Conservation (phyloP, 1,140 invertebrate genomes). For the Chrysoperla carnea region DNA sequence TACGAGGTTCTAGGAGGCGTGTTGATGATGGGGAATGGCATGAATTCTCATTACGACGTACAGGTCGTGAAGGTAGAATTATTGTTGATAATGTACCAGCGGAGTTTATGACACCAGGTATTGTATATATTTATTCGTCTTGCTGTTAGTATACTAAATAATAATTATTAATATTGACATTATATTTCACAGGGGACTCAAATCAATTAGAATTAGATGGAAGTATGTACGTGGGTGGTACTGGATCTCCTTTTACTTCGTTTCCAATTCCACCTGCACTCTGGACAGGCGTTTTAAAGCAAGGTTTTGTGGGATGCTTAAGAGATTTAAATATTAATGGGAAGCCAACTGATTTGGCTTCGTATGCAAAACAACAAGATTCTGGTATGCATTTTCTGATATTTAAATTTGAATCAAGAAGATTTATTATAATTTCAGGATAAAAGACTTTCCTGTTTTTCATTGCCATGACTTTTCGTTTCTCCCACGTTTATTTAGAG, state of each 20-base stretch:
- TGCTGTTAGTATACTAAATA: not conserved
- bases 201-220: constrained; percentile 79
- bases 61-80: constrained; percentile 67
- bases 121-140: constrained; percentile 8
- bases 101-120: constrained; percentile 80
- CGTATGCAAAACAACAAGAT: constrained; percentile 77
- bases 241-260: constrained; percentile 55
- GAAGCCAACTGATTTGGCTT: constrained; percentile 78
- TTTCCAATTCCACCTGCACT: constrained; percentile 65
- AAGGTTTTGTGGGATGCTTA: constrained; percentile 91
- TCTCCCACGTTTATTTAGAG: too few relatives aligned
- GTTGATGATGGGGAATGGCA: constrained; percentile 90
- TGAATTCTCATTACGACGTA: constrained; percentile 61
- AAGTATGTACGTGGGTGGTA: constrained; percentile 74
- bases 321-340: constrained; percentile 85
- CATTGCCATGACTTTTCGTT: too few relatives aligned
- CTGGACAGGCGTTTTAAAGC: constrained; percentile 76
- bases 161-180: not conserved
- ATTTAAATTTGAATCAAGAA: too few relatives aligned
- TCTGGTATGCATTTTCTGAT: too few relatives aligned
- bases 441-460: too few relatives aligned
- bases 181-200: constrained; percentile 46
- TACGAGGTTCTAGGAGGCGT: constrained; percentile 59
- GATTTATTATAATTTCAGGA: too few relatives aligned
- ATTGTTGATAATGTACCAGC: constrained; percentile 74